Evolutionary conservation across 2,797 vertebrate genomes (phyloP).

Genomic region (Pipistrellus pygmaeus): DNA sequence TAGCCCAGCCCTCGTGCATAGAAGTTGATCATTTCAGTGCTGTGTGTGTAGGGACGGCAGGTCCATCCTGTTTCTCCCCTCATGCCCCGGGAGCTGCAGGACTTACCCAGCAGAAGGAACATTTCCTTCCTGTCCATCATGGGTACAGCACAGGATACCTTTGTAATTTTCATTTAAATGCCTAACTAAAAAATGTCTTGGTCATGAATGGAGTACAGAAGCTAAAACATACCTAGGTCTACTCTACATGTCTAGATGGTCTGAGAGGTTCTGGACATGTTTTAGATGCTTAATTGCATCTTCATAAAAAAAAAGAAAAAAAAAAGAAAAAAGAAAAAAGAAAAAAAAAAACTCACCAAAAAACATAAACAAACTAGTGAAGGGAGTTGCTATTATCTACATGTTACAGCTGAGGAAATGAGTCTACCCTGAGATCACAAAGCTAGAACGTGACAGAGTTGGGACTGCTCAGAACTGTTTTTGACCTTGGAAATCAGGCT

Average conservation of each 20-base stretch:
- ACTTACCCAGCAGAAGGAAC: not conserved
- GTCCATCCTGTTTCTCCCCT: slow-evolving; percentile 53
- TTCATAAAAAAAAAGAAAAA: not conserved
- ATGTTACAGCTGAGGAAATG: not conserved
- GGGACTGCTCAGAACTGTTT: not conserved
- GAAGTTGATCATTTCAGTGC: not conserved
- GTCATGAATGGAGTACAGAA: not conserved
- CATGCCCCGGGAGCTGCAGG: not conserved
- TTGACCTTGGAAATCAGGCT: not conserved
- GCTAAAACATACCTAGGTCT: not conserved
- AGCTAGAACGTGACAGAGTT: not conserved
- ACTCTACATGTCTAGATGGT: not conserved
- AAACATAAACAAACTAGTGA: not conserved
- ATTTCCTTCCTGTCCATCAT: slow-evolving; percentile 56
- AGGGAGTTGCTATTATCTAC: not conserved
- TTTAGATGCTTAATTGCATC: not conserved
- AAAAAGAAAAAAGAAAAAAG: no score
- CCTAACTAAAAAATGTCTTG: not conserved
- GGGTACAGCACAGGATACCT: slow-evolving; percentile 3
- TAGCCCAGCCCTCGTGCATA: not conserved
- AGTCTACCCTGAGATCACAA: not conserved
- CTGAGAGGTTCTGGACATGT: not conserved
- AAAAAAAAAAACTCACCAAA: no score
- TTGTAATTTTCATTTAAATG: slow-evolving; percentile 15
- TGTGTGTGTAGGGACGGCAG: not conserved